A percentile compares a stretch with the other conserved stretches of the same genome.
Evolutionary conservation across 2,888 invertebrate species (phyloP).

Genomic region (Mayetiola destructor): DNA sequence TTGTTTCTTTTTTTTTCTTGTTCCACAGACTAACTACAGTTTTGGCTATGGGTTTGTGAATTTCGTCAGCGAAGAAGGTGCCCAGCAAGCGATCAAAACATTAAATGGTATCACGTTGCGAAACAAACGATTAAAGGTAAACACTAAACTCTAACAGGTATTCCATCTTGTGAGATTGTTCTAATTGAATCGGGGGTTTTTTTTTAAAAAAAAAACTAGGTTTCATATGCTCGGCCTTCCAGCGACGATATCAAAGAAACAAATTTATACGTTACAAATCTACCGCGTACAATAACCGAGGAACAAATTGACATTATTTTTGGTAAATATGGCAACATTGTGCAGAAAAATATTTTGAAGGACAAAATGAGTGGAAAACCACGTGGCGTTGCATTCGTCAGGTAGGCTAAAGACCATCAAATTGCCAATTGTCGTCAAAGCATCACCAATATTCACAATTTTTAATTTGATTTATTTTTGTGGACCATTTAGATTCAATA

Average conservation of each 20-base stretch:
- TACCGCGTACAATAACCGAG: slow-evolving; percentile 74
- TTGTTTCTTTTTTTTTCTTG: not conserved
- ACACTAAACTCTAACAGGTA: not conserved
- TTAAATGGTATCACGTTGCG: slow-evolving; percentile 79
- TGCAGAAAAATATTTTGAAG: slow-evolving; percentile 79
- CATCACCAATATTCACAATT: not conserved
- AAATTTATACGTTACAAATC: slow-evolving; percentile 84
- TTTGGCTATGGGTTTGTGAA: slow-evolving; percentile 95
- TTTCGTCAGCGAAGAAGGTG: slow-evolving; percentile 72
- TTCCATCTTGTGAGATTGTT: not conserved
- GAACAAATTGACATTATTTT: slow-evolving; percentile 73
- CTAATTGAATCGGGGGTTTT: not conserved
- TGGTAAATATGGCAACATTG: slow-evolving; percentile 76
- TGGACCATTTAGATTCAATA: slow-evolving; percentile 54
- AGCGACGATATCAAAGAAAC: slow-evolving; percentile 88
- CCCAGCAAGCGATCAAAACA: slow-evolving; percentile 68
- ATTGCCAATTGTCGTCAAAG: not conserved
- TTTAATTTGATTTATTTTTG: not conserved
- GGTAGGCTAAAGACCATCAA: slow-evolving; percentile 41
- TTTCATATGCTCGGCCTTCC: slow-evolving; percentile 81
- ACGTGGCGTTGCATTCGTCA: slow-evolving; percentile 82
- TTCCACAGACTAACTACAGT: slow-evolving; percentile 75
- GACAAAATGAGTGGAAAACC: slow-evolving; percentile 80
- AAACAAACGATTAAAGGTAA: slow-evolving; percentile 82
- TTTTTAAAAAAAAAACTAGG: slow-evolving; percentile 34